A percentile compares a stretch with the other conserved stretches of the same genome.
These are phyloP conservation scores for Gymnothorax reevesii DNA, from an alignment of 2,797 vertebrate genomes.

Conservation along the genomic window DNA sequence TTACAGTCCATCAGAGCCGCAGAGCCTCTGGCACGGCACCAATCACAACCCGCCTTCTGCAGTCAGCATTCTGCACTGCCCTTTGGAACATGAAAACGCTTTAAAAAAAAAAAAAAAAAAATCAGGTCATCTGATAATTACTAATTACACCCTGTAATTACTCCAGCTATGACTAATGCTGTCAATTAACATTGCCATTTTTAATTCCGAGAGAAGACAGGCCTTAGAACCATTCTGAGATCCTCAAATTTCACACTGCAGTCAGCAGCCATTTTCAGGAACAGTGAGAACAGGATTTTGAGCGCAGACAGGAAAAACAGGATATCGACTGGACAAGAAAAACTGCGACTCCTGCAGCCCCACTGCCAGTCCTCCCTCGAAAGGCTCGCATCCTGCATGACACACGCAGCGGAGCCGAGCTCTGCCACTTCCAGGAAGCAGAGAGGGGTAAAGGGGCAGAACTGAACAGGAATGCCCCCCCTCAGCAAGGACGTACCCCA, in stretches of 20 bases:
- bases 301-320: not conserved
- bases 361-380: not conserved
- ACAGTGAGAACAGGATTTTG: not conserved
- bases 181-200: not conserved
- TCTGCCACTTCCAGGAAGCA: not conserved
- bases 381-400: not conserved
- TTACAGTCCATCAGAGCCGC: not conserved
- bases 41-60: not conserved
- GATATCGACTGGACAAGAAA: not conserved
- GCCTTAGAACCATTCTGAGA: not conserved
- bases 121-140: not conserved
- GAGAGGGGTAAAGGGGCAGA: not conserved
- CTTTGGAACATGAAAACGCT: not conserved
- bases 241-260: not conserved
- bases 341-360: not conserved
- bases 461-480: slow-evolving; percentile 9
- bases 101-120: not conserved
- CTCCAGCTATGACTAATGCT: too few relatives aligned
- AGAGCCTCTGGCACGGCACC: not conserved
- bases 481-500: not conserved
- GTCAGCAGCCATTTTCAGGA: not conserved
- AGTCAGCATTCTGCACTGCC: not conserved
- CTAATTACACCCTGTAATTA: not conserved
- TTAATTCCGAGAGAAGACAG: not conserved
- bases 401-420: not conserved